Evolutionary conservation across 2,888 invertebrate genomes (phyloP).

Genomic region (Acanthosepion esculentum): DNA sequence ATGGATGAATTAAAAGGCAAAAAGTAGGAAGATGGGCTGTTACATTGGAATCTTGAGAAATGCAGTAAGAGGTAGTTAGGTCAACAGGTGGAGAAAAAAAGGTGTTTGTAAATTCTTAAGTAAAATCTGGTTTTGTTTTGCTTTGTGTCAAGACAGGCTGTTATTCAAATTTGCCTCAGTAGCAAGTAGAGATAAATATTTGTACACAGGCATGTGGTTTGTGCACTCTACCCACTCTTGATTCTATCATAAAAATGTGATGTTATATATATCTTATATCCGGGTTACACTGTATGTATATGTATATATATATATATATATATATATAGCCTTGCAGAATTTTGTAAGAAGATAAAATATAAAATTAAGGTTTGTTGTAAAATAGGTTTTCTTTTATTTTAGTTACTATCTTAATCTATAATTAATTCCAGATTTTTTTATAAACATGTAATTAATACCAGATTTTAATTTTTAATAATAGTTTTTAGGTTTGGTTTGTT

Average conservation of each 20-base stretch:
- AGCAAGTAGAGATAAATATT: not conserved
- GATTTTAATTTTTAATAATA: no score
- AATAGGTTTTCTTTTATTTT: not conserved
- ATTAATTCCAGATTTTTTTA: no score
- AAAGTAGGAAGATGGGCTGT: not conserved
- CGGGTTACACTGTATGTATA: no score
- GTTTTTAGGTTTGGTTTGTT: no score
- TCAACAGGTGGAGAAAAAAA: not conserved
- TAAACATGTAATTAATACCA: no score
- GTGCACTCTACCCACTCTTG: not conserved
- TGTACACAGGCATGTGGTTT: not conserved
- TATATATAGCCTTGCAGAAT: no score
- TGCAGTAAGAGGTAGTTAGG: not conserved
- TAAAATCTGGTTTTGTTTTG: slow-evolving; percentile 4
- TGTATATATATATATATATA: no score
- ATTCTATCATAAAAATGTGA: not conserved
- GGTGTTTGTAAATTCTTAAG: not conserved
- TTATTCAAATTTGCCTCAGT: not conserved
- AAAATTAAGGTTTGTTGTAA: not conserved
- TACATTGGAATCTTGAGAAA: not conserved
- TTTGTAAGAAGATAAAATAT: no score
- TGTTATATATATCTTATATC: not conserved
- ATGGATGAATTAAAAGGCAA: not conserved
- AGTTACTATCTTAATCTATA: no score
- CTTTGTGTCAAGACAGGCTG: not conserved